Conservation (phyloP, 2,888 invertebrate genomes). For the Hermaeophaga mercurialis region DNA sequence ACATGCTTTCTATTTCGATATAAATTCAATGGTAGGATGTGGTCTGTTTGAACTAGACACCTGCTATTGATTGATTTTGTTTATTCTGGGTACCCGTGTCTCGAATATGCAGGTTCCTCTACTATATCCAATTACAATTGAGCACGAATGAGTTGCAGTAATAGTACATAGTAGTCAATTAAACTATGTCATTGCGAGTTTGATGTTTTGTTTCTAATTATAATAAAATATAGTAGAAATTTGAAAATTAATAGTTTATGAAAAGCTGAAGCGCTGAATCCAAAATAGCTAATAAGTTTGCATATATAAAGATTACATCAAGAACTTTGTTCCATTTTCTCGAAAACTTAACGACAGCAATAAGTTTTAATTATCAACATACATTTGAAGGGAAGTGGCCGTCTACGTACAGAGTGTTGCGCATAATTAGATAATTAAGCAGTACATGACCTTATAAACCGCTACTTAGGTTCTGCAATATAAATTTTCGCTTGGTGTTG, state of each 20-base stretch:
- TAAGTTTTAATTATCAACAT: slow-evolving; percentile 18
- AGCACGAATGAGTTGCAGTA: too few species aligned
- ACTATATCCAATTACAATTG: too few species aligned
- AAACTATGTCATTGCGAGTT: too few species aligned
- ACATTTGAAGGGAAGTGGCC: slow-evolving; percentile 4
- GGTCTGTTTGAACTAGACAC: slow-evolving; percentile 6
- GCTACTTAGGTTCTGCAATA: slow-evolving; percentile 23
- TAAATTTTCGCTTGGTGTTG: slow-evolving; percentile 21
- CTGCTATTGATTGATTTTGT: slow-evolving; percentile 5
- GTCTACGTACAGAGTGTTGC: slow-evolving; percentile 18
- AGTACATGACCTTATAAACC: slow-evolving; percentile 24
- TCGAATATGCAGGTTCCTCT: too few species aligned
- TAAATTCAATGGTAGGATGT: neutral
- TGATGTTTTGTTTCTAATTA: too few species aligned
- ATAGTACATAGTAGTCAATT: too few species aligned
- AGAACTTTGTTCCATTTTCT: neutral
- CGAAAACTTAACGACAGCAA: slow-evolving; percentile 3
- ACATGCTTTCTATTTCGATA: slow-evolving; percentile 1
- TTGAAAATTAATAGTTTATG: too few species aligned
- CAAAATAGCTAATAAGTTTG: too few species aligned
- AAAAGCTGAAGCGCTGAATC: too few species aligned
- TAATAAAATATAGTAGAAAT: too few species aligned
- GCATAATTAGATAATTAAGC: slow-evolving; percentile 23
- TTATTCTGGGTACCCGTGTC: neutral
- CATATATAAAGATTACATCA: neutral